phyloP scores from a whole-genome alignment of 2,797 vertebrate species.

The Enteromius viviparus region DNA sequence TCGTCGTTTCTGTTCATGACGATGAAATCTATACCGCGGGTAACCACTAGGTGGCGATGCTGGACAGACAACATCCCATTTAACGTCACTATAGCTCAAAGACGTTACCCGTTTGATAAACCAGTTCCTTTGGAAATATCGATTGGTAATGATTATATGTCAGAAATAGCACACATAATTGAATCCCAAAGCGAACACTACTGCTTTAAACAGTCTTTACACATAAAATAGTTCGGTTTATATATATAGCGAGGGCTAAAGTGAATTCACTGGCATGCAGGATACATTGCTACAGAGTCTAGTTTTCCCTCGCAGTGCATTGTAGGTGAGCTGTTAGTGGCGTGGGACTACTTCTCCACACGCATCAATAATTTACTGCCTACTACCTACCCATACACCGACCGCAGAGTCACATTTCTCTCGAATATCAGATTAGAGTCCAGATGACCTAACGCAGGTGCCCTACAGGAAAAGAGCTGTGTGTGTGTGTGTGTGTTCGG shows the following conservation, averaged over 20 bases:
- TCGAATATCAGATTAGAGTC: slow-evolving; percentile 71
- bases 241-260: neutral
- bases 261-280: neutral
- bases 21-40: neutral
- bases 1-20: neutral
- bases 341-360: slow-evolving; percentile 61
- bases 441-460: slow-evolving; percentile 68
- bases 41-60: slow-evolving; percentile 33
- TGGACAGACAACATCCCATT: neutral
- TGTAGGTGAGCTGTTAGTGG: slow-evolving; percentile 34
- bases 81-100: neutral
- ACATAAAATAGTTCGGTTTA: neutral
- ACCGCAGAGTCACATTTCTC: slow-evolving; percentile 69
- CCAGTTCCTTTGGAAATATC: neutral
- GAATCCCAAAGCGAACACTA: neutral
- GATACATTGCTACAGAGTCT: neutral
- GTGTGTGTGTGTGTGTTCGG: slow-evolving; percentile 60
- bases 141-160: neutral
- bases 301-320: slow-evolving; percentile 5
- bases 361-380: slow-evolving; percentile 72
- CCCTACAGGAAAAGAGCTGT: slow-evolving; percentile 64
- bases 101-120: neutral
- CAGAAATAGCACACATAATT: neutral
- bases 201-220: neutral
- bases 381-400: slow-evolving; percentile 60